A percentile compares a stretch with the other conserved stretches of the same genome.
These are phyloP conservation scores for Synodontis membranacea DNA, from an alignment of 2,113 vertebrate genomes.

Conservation along the genomic window DNA sequence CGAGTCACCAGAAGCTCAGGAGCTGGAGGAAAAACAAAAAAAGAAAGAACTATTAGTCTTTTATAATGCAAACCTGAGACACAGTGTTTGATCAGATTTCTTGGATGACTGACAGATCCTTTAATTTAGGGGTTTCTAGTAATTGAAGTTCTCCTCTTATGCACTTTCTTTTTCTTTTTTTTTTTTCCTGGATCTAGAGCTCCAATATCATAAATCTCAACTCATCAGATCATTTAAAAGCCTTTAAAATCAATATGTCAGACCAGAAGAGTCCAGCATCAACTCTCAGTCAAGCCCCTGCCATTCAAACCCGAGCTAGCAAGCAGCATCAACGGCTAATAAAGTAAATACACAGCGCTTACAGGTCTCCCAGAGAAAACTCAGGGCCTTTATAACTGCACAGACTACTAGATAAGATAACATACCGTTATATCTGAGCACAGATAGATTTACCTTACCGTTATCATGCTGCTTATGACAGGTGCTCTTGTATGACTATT, in stretches of 20 bases:
- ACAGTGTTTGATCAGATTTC: not conserved
- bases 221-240: not conserved
- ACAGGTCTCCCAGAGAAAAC: not conserved
- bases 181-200: not conserved
- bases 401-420: not conserved
- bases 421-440: not conserved
- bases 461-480: slow-evolving; percentile 13
- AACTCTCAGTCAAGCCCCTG: not conserved
- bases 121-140: too few relatives aligned
- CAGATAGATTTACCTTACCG: slow-evolving; percentile 26
- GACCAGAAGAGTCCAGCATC: not conserved
- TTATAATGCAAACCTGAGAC: not conserved
- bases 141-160: not conserved
- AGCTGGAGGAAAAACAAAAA: slow-evolving; percentile 50
- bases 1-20: slow-evolving; percentile 77
- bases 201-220: too few relatives aligned
- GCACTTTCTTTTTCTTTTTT: not conserved
- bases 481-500: not conserved
- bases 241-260: not conserved
- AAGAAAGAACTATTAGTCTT: not conserved
- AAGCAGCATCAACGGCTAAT: not conserved
- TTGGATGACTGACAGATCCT: not conserved
- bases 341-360: not conserved
- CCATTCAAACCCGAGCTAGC: not conserved
- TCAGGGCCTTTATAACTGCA: not conserved